Conservation (phyloP, 2,888 invertebrate genomes). For the Steinernema hermaphroditum region DNA sequence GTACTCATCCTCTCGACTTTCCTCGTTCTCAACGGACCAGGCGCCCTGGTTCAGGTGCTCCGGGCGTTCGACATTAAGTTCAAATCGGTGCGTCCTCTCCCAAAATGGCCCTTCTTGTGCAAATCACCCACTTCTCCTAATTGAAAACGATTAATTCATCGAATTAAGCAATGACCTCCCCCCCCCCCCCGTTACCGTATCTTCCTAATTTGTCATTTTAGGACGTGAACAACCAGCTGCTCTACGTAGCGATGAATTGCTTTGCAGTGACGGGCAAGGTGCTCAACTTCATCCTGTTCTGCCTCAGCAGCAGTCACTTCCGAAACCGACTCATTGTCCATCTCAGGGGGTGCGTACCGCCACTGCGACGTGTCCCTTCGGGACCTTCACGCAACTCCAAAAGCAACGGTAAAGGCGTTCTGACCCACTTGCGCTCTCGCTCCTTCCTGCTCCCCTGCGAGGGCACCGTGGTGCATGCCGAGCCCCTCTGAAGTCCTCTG, state of each 20-base stretch:
- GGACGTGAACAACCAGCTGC: conserved; percentile 25
- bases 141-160: neutral
- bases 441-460: neutral
- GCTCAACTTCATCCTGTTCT: conserved; percentile 63
- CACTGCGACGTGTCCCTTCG: neutral
- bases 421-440: neutral
- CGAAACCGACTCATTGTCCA: conserved; percentile 35
- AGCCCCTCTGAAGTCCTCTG: conserved; percentile 1
- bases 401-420: conserved; percentile 15
- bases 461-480: neutral
- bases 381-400: conserved; percentile 19
- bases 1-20: neutral
- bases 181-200: too few species aligned
- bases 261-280: conserved; percentile 56
- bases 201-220: neutral
- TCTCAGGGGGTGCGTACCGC: conserved; percentile 7
- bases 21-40: conserved; percentile 6
- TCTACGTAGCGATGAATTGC: conserved; percentile 13
- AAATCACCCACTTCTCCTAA: neutral
- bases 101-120: neutral
- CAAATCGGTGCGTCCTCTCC: neutral
- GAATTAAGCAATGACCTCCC: neutral
- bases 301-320: conserved; percentile 63
- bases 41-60: conserved; percentile 20
- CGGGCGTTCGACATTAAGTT: conserved; percentile 15